Base-by-base conservation (phyloP, 2,113 vertebrate species). In the Pardalotus punctatus region DNA sequence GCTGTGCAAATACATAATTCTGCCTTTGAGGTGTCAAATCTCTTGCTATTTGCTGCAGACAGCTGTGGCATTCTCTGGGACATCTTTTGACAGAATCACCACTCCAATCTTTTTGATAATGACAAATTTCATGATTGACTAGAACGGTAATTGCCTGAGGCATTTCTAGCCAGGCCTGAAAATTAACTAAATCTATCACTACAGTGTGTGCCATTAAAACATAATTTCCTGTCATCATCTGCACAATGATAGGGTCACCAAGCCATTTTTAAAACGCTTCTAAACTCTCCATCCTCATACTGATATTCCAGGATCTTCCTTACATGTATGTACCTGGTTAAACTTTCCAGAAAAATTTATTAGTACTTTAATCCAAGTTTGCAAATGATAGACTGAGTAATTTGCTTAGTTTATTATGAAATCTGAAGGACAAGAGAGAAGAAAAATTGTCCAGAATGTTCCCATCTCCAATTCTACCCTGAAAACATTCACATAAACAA, bases 171-270 rank as follows among this genome's bases (percentile, higher is more conserved):
- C 29, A 94, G 64, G 38, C 31, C 69, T 87, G 84, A 95, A 89
- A 94, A 91, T 89, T 78, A 96, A 84, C 47, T 78, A 89, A 73
- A 91, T 93, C 64, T 91, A 23, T 89, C 50, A 84, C 31, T 81
- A 62, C 23, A 6, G 1, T 48, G 5, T 56, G 43, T 84, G 69
- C 45, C 88, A 78, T 91, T 93, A 84, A 69, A 89, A 70, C 47
- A 81, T 36, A 5, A 73, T 81, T 87, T 89, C 22, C 15, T 84
- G 45, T 50, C 42, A 78, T 36, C 0, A 0, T 81, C 42, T 84
- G 8, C n/a, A 38, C 13, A 65, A 70, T 14, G 23, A 15, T 62
- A 82, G 38, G 23, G 71, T 70, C 72, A 87, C 36, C 5, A 89
- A 81, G 31, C 4, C 65, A 73, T 57, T 91, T 88, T 89, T 65